Evolutionary conservation across 2,113 vertebrate genomes (phyloP).

Genomic region (Neogobius melanostomus): DNA sequence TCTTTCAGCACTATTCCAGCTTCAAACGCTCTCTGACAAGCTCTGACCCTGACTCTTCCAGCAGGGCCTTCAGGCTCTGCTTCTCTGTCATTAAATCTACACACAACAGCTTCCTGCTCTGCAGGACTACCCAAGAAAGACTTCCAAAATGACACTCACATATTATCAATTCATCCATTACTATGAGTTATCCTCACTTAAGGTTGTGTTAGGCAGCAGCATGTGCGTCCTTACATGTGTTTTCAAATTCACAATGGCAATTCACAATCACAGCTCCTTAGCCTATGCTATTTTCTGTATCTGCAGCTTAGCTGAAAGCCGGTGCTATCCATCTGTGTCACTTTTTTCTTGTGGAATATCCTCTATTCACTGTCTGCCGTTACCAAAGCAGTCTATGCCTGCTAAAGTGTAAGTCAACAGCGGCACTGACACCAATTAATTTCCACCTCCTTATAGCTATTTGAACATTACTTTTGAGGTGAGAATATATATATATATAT

Average conservation of each 20-base stretch:
- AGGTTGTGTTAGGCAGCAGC: not conserved
- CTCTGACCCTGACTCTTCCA: constrained; percentile 32
- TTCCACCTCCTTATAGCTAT: constrained; percentile 5
- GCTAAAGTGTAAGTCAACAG: constrained; percentile 34
- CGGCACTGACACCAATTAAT: constrained; percentile 29
- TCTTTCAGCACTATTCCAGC: constrained; percentile 63
- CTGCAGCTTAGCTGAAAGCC: constrained; percentile 50
- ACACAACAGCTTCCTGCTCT: constrained; percentile 59
- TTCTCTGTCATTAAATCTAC: constrained; percentile 71
- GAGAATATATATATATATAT: too few species aligned
- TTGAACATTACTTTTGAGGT: too few species aligned
- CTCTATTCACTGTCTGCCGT: too few species aligned
- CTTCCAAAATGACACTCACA: constrained; percentile 47
- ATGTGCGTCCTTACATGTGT: not conserved
- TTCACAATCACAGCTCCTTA: constrained; percentile 60
- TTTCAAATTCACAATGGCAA: constrained; percentile 35
- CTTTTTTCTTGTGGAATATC: too few species aligned
- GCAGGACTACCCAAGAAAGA: constrained; percentile 46
- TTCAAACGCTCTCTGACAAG: constrained; percentile 72
- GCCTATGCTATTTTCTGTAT: constrained; percentile 17
- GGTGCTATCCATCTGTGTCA: constrained; percentile 74
- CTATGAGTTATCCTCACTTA: not conserved
- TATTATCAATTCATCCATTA: constrained; percentile 28
- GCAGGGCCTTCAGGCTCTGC: constrained; percentile 45
- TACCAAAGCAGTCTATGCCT: constrained; percentile 63